Evolutionary conservation across 2,113 vertebrate genomes (phyloP).

Genomic region (Syngnathus typhle): DNA sequence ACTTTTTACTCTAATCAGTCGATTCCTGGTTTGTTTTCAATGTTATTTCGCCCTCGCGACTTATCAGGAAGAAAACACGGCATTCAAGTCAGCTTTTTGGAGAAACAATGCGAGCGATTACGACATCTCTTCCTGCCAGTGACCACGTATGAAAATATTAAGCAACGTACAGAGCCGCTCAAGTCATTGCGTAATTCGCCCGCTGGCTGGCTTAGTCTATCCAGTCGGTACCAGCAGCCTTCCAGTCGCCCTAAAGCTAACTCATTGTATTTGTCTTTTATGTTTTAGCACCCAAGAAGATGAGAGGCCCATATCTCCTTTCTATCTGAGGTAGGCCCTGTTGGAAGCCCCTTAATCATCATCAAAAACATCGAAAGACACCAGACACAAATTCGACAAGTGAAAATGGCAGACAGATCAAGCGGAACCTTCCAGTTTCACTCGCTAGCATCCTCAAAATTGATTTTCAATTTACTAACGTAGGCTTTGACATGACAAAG

Average conservation of each 20-base stretch:
- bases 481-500: neutral
- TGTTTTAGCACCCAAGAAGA: constrained; percentile 80
- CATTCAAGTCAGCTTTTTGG: constrained; percentile 14
- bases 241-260: constrained; percentile 33
- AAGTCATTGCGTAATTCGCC: constrained; percentile 53
- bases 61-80: constrained; percentile 17
- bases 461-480: neutral
- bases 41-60: constrained; percentile 29
- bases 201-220: constrained; percentile 32
- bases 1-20: neutral
- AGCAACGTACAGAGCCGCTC: constrained; percentile 43
- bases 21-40: constrained; percentile 2
- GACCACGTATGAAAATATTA: constrained; percentile 47
- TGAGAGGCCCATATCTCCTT: constrained; percentile 85
- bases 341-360: constrained; percentile 9
- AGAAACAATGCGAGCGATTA: constrained; percentile 34
- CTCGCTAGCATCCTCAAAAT: neutral
- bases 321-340: constrained; percentile 82
- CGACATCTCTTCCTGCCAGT: constrained; percentile 26
- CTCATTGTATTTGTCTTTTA: constrained; percentile 37
- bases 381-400: neutral
- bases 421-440: no score
- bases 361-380: constrained; percentile 19
- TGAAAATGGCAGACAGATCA: neutral
- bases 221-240: constrained; percentile 27